Percentiles rank a stretch among this genome's conserved stretches.
These are phyloP conservation scores for Halocaridina rubra DNA, from an alignment of 2,888 invertebrate species.

Conservation along the genomic window DNA sequence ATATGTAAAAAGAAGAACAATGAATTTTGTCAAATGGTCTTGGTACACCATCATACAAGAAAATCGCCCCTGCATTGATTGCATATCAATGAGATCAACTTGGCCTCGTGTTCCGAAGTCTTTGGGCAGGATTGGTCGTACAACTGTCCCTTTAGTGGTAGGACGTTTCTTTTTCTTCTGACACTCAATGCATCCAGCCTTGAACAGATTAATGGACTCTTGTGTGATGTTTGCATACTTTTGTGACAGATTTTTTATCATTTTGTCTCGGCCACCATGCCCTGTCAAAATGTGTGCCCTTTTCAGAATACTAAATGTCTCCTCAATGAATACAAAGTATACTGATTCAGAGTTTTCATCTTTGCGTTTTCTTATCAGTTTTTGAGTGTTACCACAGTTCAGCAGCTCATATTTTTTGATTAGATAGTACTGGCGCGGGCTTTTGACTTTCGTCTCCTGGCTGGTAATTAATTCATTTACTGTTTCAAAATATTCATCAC, in stretches of 20 bases:
- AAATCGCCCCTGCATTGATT: background rate
- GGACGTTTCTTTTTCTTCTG: slow-evolving; percentile 17
- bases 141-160: slow-evolving; percentile 28
- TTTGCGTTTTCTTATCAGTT: too few relatives aligned
- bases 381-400: too few relatives aligned
- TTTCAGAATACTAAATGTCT: background rate
- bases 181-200: slow-evolving; percentile 11
- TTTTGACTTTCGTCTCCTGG: too few relatives aligned
- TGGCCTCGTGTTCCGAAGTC: background rate
- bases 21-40: too few relatives aligned
- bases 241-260: slow-evolving; percentile 7
- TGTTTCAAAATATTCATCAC: too few relatives aligned
- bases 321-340: background rate
- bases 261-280: slow-evolving; percentile 15
- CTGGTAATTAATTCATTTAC: too few relatives aligned
- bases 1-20: too few relatives aligned
- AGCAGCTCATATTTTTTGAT: too few relatives aligned
- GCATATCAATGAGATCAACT: slow-evolving; percentile 3
- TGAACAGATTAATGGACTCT: slow-evolving; percentile 20
- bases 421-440: too few relatives aligned
- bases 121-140: slow-evolving; percentile 18
- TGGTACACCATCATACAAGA: too few relatives aligned
- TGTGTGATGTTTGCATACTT: slow-evolving; percentile 16
- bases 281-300: slow-evolving; percentile 10
- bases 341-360: too few relatives aligned